Conservation (phyloP, 2,888 invertebrate genomes). For the Selenia dentaria region DNA sequence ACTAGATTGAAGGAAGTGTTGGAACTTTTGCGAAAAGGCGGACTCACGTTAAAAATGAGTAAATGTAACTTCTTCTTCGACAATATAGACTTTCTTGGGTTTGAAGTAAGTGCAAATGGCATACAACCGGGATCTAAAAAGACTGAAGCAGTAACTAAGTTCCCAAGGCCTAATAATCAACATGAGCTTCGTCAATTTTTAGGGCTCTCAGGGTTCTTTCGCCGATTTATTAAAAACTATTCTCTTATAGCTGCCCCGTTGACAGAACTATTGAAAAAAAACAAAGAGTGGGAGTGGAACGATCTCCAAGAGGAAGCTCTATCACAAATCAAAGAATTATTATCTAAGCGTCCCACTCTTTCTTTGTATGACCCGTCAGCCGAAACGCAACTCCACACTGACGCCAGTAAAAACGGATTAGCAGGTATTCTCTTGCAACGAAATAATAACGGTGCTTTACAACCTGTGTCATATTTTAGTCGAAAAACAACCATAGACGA, state of each 20-base stretch:
- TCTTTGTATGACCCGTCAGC: no score
- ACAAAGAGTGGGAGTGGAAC: no score
- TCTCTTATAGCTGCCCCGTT: slow-evolving; percentile 36
- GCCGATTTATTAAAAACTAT: slow-evolving; percentile 40
- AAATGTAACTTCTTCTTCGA: slow-evolving; percentile 41
- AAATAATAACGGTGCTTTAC: slow-evolving; percentile 6
- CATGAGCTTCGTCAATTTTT: slow-evolving; percentile 41
- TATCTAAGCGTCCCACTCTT: no score
- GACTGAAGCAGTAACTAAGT: slow-evolving; percentile 25
- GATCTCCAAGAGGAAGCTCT: no score
- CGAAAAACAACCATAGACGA: slow-evolving; percentile 31
- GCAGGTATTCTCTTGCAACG: slow-evolving; percentile 46
- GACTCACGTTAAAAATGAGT: slow-evolving; percentile 32
- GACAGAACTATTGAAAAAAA: slow-evolving; percentile 16
- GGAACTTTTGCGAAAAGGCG: slow-evolving; percentile 7
- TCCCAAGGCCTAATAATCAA: slow-evolving; percentile 30
- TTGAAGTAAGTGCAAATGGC: slow-evolving; percentile 31
- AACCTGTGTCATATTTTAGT: slow-evolving; percentile 35
- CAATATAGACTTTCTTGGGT: slow-evolving; percentile 38
- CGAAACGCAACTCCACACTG: background rate
- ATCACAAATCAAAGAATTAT: no score
- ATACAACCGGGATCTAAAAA: slow-evolving; percentile 33
- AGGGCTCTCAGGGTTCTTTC: slow-evolving; percentile 42
- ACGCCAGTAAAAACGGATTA: slow-evolving; percentile 42
- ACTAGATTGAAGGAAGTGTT: slow-evolving; percentile 23